Conservation (phyloP, 2,797 vertebrate species). For the Harpagifer antarcticus region DNA sequence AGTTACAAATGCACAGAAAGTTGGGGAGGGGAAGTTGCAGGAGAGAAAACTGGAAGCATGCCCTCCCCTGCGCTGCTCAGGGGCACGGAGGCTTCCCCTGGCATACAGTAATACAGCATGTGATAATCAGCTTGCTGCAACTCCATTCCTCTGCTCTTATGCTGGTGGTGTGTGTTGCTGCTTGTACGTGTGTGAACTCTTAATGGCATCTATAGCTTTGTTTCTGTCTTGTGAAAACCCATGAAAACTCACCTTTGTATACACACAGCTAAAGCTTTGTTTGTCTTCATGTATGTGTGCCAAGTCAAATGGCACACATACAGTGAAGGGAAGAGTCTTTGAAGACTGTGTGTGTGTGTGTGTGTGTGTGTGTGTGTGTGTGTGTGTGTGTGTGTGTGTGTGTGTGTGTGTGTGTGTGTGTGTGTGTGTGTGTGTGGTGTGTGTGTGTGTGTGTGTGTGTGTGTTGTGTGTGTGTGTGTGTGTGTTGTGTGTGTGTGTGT, state of each 20-base stretch:
- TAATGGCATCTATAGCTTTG: constrained; percentile 31
- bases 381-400: too few relatives aligned
- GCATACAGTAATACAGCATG: constrained; percentile 61
- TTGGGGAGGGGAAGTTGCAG: constrained; percentile 24
- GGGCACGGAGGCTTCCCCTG: constrained; percentile 57
- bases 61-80: constrained; percentile 51
- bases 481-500: neutral
- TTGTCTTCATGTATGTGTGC: constrained; percentile 24
- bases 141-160: constrained; percentile 39
- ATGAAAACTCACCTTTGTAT: constrained; percentile 2
- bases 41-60: constrained; percentile 38
- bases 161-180: constrained; percentile 10
- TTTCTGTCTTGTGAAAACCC: neutral
- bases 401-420: too few relatives aligned
- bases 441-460: constrained; percentile 8
- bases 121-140: constrained; percentile 60
- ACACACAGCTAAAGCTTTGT: neutral
- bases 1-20: constrained; percentile 47
- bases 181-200: constrained; percentile 25
- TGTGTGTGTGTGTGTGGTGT: too few relatives aligned
- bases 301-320: too few relatives aligned
- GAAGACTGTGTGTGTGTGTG: constrained; percentile 47
- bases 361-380: neutral
- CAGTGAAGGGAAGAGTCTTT: constrained; percentile 69
- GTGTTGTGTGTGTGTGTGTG: too few relatives aligned